Evolutionary conservation across 2,113 vertebrate species (phyloP), one percentile per base, ranked within the genome.

Genomic region (Zosterops japonicus): DNA sequence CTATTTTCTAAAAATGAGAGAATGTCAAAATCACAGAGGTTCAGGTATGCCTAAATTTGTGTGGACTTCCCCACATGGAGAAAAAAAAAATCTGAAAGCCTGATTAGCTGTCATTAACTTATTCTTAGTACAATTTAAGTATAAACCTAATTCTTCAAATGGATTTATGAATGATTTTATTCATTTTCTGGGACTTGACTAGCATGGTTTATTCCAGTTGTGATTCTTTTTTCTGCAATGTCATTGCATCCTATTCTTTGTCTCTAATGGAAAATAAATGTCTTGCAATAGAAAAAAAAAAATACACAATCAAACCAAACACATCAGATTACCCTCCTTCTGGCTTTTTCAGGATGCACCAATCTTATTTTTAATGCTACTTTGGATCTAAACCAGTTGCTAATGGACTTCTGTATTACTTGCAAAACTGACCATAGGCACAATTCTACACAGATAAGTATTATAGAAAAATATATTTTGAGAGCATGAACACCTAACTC

Each of bases 321-420:
- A 60, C 44, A 21, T 6, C 3, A 1, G 41, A 33, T 55, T 74
- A 36, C 6, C 3, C 5, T 61, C 6, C 14, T 46, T 50, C 41
- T 68, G 52, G 8, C 7, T 93, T 92, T 78, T 23, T 92, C 12
- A 25, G 7, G 3, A 12, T 42, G 5, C 0, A 0, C 5, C 5
- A 46, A 0, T 82, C 14, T 64, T 78, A 11, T 6, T 36, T 18
- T 50, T 61, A 63, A 15, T 15, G 6, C 2, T 90, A 11, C 7
- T 74, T 93, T 87, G 31, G 4, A 74, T 49, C 63, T 59, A 63
- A 72, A 41, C 7, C 1, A 28, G 7, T 70, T 86, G 14, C 5
- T 70, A 55, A 61, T 41, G 16, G 23, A 41, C 8, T 83, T 89
- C 6, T 49, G 2, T 69, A 22, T 53, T 72, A n/a, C 22, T 57